Evolutionary conservation across 2,888 invertebrate genomes (phyloP), one percentile per base, ranked within the genome.

Genomic region (Drosophila aldrichi): DNA sequence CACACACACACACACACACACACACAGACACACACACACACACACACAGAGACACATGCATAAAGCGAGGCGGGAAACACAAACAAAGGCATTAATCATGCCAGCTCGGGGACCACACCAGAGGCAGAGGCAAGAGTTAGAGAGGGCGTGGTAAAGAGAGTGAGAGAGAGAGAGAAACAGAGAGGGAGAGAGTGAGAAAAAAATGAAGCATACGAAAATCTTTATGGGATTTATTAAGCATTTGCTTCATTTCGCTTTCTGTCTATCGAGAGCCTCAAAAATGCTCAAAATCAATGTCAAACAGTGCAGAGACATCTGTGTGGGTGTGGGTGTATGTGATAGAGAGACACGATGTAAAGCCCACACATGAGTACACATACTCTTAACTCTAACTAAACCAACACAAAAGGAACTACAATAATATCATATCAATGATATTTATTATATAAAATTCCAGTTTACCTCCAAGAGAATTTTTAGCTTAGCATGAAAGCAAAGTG

Each of bases 31-130:
- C 25, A 25, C 25, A 25, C 25, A 25, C 3, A 25, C 6, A 3
- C 46, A 16, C 0, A 16, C n/a, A n/a, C n/a, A n/a, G n/a, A n/a
- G n/a, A n/a, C 20, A 22, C 20, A 22, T 22, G 1, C 20, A 22
- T 22, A 14, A 70, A 66, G 63, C 75, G 77, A 82, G 72, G 61
- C 74, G 74, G 74, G 69, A 84, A 88, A 83, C 82, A 89, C 82
- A 86, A 86, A 86, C 85, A 86, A 88, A 88, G 80, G 80, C 85
- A 86, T 86, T 86, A 86, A 86, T 86, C 85, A 86, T 86, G 88
- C 74, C 82, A 82, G 67, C 81, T 72, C 81, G 74, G 70, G 74
- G 22, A 16, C 22, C 51, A 43, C n/a, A 57, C 22, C n/a, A n/a
- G n/a, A n/a, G n/a, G n/a, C 16, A 16, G 1, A 52, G 14, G 34